Evolutionary conservation across 2,888 invertebrate species (phyloP).

Genomic region (Microctonus hyperodae): DNA sequence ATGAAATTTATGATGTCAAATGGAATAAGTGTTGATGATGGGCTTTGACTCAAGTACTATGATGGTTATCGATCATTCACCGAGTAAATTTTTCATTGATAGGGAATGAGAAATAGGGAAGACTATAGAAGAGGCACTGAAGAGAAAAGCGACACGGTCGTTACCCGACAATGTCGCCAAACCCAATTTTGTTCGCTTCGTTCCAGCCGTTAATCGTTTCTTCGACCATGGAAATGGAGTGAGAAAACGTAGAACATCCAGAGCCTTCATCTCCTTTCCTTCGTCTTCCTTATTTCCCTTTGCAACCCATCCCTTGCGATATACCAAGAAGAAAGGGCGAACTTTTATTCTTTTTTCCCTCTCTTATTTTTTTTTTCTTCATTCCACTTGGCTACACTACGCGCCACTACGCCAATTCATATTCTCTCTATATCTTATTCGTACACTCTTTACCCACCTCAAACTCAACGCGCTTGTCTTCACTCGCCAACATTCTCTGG

Average conservation of each 20-base stretch:
- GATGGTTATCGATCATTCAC: constrained; percentile 39
- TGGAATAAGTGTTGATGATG: constrained; percentile 14
- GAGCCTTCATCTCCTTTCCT: background rate
- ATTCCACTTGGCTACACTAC: constrained; percentile 30
- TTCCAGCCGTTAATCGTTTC: constrained; percentile 37
- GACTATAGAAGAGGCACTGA: background rate
- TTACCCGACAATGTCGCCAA: constrained; percentile 33
- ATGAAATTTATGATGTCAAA: background rate
- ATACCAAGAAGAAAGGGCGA: constrained; percentile 12
- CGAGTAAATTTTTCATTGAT: constrained; percentile 29
- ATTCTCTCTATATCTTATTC: constrained; percentile 28
- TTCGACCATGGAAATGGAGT: constrained; percentile 27
- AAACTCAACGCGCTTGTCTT: constrained; percentile 10
- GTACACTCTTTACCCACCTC: constrained; percentile 8
- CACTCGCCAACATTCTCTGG: background rate
- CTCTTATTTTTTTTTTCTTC: background rate
- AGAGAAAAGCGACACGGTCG: constrained; percentile 24
- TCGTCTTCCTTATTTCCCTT: constrained; percentile 13
- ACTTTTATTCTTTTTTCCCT: constrained; percentile 29
- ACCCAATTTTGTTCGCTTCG: constrained; percentile 35
- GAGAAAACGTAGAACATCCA: constrained; percentile 26
- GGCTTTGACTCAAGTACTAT: too few species aligned
- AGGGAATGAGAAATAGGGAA: constrained; percentile 15
- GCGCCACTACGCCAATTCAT: constrained; percentile 30
- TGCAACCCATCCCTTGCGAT: constrained; percentile 8